Percentiles rank a stretch among this genome's conserved stretches.
Evolutionary conservation across 1,140 invertebrate species (phyloP).

Genomic region (Drosophila pallidifrons): DNA sequence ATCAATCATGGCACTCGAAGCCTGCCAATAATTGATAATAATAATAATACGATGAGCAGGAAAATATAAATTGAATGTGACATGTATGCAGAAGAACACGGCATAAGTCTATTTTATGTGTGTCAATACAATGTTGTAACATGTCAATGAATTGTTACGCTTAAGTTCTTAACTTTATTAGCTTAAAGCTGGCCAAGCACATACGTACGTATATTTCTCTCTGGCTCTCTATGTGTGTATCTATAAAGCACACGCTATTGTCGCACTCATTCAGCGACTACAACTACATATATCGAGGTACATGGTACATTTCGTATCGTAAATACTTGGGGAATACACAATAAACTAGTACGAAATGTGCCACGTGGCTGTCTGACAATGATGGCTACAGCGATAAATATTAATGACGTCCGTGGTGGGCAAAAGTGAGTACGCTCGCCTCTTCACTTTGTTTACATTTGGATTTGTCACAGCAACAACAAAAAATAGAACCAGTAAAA

Average conservation of each 20-base stretch:
- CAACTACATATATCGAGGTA: slow-evolving; percentile 13
- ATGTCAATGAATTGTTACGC: slow-evolving; percentile 21
- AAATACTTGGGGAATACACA: slow-evolving; percentile 26
- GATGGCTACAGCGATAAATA: slow-evolving; percentile 52
- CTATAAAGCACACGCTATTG: slow-evolving; percentile 35
- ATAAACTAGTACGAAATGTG: slow-evolving; percentile 8
- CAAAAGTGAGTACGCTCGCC: not conserved
- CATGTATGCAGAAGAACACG: slow-evolving; percentile 10
- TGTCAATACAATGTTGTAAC: slow-evolving; percentile 25
- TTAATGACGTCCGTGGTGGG: slow-evolving; percentile 41
- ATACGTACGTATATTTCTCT: slow-evolving; percentile 8
- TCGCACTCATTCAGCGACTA: slow-evolving; percentile 23
- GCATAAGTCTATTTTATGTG: slow-evolving; percentile 41
- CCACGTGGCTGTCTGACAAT: slow-evolving; percentile 47
- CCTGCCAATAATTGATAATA: slow-evolving; percentile 51
- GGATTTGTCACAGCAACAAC: slow-evolving; percentile 20
- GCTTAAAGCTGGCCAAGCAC: slow-evolving; percentile 37
- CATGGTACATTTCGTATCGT: slow-evolving; percentile 16
- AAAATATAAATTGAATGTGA: slow-evolving; percentile 1
- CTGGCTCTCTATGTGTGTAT: slow-evolving; percentile 11
- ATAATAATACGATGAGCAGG: slow-evolving; percentile 8
- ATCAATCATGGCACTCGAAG: slow-evolving; percentile 61
- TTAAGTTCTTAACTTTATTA: slow-evolving; percentile 67
- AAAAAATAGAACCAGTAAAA: not conserved
- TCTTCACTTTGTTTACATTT: slow-evolving; percentile 50